Base-by-base conservation (phyloP, 2,888 invertebrate genomes). In the Gari tellinella region DNA sequence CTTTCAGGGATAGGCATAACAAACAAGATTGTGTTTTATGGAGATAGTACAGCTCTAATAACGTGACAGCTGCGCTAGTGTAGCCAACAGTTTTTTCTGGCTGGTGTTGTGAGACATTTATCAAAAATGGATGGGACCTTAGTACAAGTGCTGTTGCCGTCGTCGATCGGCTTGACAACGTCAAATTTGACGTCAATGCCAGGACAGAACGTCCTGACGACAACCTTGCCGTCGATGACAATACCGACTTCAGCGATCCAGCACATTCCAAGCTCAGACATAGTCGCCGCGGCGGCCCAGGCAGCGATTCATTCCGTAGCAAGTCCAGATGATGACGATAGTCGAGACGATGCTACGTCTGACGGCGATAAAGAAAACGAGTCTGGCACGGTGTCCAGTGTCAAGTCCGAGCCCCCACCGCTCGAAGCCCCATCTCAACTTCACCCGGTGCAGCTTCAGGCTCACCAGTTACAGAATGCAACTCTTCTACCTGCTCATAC, bases 71-170 rank as follows among this genome's bases (percentile, higher is more conserved):
- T 31, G 31, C 31, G 31, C 31, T 31, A 10, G 31, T 10, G 31
- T 31, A 31, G 31, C 31, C 4, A 31, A 31, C 31, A 7, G 10
- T 31, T 31, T 31, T 31, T 31, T 31, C 31, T 31, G 5, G 10
- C 5, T 10, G 31, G 31, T 31, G 31, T 31, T 31, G 43, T 43
- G 43, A 43, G 19, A 43, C 19, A 43, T 43, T 43, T 8, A 43
- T 48, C 60, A 38, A 60, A 51, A 49, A 63, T 77, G 72, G 77
- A 72, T 43, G 72, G 72, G 40, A 66, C 62, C 38, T 55, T 77
- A 62, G 77, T 77, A 17, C 72, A 70, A 53, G 70, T 75, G 48
- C 57, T 77, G 15, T 41, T 77, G 26, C 77, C 77, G 56, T 73
- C 77, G 23, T 69, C 72, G 26, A 69, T 63, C 12, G 77, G 72